Evolutionary conservation across 2,797 vertebrate species (phyloP).

Genomic region (Cetoscarus ocellatus): DNA sequence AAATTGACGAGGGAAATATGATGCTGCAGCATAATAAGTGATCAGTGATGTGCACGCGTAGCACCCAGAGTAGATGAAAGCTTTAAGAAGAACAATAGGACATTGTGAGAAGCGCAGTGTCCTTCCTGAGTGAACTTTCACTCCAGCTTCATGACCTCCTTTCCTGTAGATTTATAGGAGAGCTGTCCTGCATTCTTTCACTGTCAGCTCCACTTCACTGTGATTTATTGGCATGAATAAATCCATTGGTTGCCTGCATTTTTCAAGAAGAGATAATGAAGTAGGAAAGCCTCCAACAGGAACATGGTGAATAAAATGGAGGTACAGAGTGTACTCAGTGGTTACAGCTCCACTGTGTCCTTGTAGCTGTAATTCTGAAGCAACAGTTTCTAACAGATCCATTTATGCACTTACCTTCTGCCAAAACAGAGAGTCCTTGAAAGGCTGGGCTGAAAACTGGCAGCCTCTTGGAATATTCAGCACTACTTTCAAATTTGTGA

Average conservation of each 20-base stretch:
- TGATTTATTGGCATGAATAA: slow-evolving; percentile 52
- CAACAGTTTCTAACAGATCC: background rate
- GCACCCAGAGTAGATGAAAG: slow-evolving; percentile 2
- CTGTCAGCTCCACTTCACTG: slow-evolving; percentile 32
- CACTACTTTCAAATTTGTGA: background rate
- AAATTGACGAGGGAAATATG: background rate
- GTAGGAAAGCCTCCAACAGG: slow-evolving; percentile 12
- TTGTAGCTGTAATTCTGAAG: background rate
- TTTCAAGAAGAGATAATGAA: slow-evolving; percentile 23
- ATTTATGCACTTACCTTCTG: background rate
- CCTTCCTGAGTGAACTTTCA: slow-evolving; percentile 35
- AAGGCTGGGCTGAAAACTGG: background rate
- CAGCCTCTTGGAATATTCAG: background rate
- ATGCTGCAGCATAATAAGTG: background rate
- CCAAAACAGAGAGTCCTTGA: background rate
- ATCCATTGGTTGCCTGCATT: slow-evolving; percentile 28
- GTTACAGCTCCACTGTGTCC: background rate
- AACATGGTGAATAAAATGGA: slow-evolving; percentile 9
- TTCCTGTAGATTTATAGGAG: slow-evolving; percentile 45
- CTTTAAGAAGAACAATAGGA: background rate
- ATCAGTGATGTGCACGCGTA: background rate
- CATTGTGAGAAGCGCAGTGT: slow-evolving; percentile 7
- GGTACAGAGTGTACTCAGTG: background rate
- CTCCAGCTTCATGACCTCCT: slow-evolving; percentile 31
- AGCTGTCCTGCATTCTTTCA: slow-evolving; percentile 31